Evolutionary conservation across 2,888 invertebrate species (phyloP), one percentile per base, ranked within the genome.

Genomic region (Epinotia bilunana): DNA sequence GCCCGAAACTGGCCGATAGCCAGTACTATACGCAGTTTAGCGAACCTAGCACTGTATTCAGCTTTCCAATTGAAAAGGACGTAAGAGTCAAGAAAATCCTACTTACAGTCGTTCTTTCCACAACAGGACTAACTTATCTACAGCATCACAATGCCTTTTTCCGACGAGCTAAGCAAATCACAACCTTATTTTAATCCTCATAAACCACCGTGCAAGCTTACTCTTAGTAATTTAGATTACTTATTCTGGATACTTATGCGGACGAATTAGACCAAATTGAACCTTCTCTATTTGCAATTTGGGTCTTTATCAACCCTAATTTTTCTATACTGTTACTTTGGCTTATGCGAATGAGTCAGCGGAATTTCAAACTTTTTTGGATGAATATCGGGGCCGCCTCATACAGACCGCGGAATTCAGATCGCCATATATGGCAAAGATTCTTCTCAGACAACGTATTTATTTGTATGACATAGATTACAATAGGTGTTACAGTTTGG

Each of bases 1-100:
- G 43, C 64, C 55, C 6, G 33, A 72, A 61, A 28, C 73, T 73
- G 73, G 73, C 73, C 12, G 43, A 68, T 57, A 74, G 69, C 74
- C 74, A 69, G 23, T n/a, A 23, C 49, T 18, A 53, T 23, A 68
- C 49, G 49, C 69, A 69, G 63, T 70, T 64, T 60, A 72, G 72
- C 64, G 7, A 58, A n/a, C 57, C 57, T 12, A 62, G 58, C 69
- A 58, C 23, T 23, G 57, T 13, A 16, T 3, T 33, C 33, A 58
- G 23, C 20, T 11, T 46, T 43, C 12, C 11, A 39, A 6, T 46
- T 7, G 3, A 28, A 28, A 69, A 60, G 0, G 58, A n/a, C 57
- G 16, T 69, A 68, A 23, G 20, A 20, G 11, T 13, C 28, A 28
- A n/a, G 23, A 23, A 69, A 11, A 5, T n/a, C 43, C 46, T 23